Evolutionary conservation across 2,888 invertebrate species (phyloP).

Genomic region (Ariolimax columbianus): DNA sequence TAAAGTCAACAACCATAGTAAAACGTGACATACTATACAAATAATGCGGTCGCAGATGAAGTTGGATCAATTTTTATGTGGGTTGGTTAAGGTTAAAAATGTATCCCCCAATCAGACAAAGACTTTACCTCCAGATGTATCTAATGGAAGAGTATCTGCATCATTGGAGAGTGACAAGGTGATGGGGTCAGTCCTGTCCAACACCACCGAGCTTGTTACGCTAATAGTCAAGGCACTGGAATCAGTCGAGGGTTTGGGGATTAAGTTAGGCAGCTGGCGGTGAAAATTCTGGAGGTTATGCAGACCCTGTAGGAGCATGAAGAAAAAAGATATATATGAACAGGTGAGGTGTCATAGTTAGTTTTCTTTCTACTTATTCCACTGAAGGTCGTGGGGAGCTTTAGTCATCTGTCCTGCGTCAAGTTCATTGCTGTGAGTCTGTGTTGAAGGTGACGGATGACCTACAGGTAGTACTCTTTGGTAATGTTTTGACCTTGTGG

Average conservation of each 20-base stretch:
- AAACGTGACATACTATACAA: no score
- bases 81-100: no score
- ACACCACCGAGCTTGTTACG: background rate
- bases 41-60: no score
- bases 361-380: no score
- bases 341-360: background rate
- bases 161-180: constrained; percentile 45
- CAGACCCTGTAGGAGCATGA: constrained; percentile 61
- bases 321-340: background rate
- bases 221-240: background rate
- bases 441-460: no score
- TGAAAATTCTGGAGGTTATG: constrained; percentile 68
- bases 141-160: constrained; percentile 47
- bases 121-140: constrained; percentile 50
- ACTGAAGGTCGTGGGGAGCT: no score
- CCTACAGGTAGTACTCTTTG: no score
- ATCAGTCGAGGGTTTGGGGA: constrained; percentile 57
- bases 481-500: no score
- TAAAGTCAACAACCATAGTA: no score
- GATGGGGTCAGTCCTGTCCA: background rate
- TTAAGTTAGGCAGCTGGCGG: constrained; percentile 56
- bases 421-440: no score
- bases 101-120: background rate
- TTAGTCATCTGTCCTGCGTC: no score
- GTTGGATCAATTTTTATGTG: no score